These are phyloP conservation scores for Drosophila takahashii DNA, from an alignment of 1,140 invertebrate species.

Conservation along the genomic window DNA sequence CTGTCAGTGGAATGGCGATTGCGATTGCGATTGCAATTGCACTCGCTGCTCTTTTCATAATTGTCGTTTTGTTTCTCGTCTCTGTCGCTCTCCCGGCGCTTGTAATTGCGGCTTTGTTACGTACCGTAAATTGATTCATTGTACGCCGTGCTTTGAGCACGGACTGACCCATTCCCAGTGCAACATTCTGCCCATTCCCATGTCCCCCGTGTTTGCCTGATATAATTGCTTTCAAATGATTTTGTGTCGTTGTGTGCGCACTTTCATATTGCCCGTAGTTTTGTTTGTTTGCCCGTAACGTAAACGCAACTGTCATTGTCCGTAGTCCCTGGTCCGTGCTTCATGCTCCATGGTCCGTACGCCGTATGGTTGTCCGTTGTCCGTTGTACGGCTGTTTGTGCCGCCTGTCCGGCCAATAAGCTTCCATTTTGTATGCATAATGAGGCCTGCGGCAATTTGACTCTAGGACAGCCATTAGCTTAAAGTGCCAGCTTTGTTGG, in stretches of 20 bases:
- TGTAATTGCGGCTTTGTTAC: conserved; percentile 82
- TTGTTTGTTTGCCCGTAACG: conserved; percentile 44
- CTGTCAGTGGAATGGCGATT: conserved; percentile 65
- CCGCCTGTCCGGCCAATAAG: conserved; percentile 63
- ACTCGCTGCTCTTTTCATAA: conserved; percentile 75
- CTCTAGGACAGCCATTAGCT: conserved; percentile 63
- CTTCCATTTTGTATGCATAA: conserved; percentile 77
- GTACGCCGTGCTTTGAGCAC: conserved; percentile 61
- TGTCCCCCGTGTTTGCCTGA: conserved; percentile 31
- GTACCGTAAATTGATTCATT: conserved; percentile 82
- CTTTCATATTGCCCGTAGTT: conserved; percentile 67
- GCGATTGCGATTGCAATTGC: conserved; percentile 73
- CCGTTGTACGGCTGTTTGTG: conserved; percentile 19
- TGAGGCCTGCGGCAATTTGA: conserved; percentile 73
- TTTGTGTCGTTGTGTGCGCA: conserved; percentile 78
- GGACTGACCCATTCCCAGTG: conserved; percentile 32
- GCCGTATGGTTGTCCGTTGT: neutral
- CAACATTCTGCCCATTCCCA: neutral
- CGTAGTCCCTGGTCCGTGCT: neutral
- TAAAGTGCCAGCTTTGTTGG: conserved; percentile 53
- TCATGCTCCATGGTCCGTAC: neutral
- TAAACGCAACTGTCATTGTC: conserved; percentile 43
- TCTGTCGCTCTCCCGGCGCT: conserved; percentile 29
- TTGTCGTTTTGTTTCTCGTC: conserved; percentile 65
- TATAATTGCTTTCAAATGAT: conserved; percentile 83